These are phyloP conservation scores for human DNA, from an alignment of 2,113 vertebrate genomes.

Conservation along the genomic window GRCh38 chr5:109629001-109629500, in stretches of 20 bases:
- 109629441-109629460: neutral
- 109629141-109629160: neutral
- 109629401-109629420: neutral
- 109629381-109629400: neutral
- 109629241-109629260: slow-evolving; percentile 40
- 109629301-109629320: neutral
- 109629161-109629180: slow-evolving; percentile 56
- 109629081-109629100: slow-evolving; percentile 44
- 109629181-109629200: slow-evolving; percentile 38
- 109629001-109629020: slow-evolving; percentile 58
- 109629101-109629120: slow-evolving; percentile 14
- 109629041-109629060: slow-evolving; percentile 24
- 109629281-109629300: neutral
- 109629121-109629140: slow-evolving; percentile 38
- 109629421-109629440: neutral
- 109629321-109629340: neutral
- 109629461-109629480: neutral
- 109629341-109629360: neutral
- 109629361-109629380: neutral
- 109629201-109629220: slow-evolving; percentile 19
- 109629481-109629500: neutral
- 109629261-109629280: slow-evolving; percentile 28
- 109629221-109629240: neutral
- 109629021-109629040: slow-evolving; percentile 42
- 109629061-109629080: slow-evolving; percentile 63